phyloP scores from a whole-genome alignment of 1,140 invertebrate species.

The Hestina assimilis region DNA sequence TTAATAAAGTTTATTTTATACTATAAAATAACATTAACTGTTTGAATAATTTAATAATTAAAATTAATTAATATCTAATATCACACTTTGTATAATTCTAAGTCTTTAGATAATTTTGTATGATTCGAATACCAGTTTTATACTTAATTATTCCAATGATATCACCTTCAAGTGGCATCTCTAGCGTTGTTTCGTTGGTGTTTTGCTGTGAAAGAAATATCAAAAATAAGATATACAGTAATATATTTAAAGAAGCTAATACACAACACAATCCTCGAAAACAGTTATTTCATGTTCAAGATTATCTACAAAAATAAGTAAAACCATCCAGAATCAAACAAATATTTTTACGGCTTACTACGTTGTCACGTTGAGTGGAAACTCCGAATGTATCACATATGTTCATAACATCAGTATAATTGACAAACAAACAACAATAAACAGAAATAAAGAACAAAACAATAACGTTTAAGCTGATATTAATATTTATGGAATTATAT shows the following conservation, averaged over 20 bases:
- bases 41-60: slow-evolving; percentile 40
- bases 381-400: too few relatives aligned
- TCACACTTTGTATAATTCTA: slow-evolving; percentile 61
- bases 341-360: too few relatives aligned
- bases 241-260: background rate
- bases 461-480: too few relatives aligned
- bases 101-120: slow-evolving; percentile 26
- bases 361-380: too few relatives aligned
- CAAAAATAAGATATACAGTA: background rate
- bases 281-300: too few relatives aligned
- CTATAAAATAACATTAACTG: slow-evolving; percentile 22
- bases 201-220: slow-evolving; percentile 69
- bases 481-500: too few relatives aligned
- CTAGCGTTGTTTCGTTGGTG: slow-evolving; percentile 68
- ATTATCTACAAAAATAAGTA: too few relatives aligned
- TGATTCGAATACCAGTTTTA: slow-evolving; percentile 4
- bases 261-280: too few relatives aligned
- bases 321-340: too few relatives aligned
- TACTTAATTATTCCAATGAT: background rate
- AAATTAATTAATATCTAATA: slow-evolving; percentile 61
- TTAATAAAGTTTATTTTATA: background rate
- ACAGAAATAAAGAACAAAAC: too few relatives aligned
- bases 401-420: too few relatives aligned
- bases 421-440: too few relatives aligned
- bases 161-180: slow-evolving; percentile 55